Evolutionary conservation across 2,888 invertebrate genomes (phyloP).

Genomic region (Hipparchia semele): DNA sequence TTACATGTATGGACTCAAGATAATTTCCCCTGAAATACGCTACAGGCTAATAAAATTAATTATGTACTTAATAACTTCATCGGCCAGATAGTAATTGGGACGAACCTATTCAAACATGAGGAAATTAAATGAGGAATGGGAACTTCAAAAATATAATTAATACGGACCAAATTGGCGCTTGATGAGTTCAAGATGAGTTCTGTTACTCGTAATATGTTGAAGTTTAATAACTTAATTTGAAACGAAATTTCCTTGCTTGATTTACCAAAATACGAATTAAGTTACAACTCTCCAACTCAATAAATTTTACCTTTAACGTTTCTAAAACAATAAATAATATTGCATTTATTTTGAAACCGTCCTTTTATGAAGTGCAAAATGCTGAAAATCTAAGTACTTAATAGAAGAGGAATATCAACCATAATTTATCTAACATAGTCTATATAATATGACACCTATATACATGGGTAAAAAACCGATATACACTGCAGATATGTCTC

Average conservation of each 20-base stretch:
- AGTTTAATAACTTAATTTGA: constrained; percentile 6
- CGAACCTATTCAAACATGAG: neutral
- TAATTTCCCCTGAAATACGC: too few species aligned
- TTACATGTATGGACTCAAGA: too few species aligned
- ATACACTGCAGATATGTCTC: too few species aligned
- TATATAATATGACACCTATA: too few species aligned
- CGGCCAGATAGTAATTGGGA: too few species aligned
- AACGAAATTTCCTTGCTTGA: constrained; percentile 4
- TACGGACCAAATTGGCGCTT: neutral
- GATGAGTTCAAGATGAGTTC: neutral
- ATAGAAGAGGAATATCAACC: too few species aligned
- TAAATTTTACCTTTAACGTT: neutral
- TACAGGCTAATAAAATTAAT: too few species aligned
- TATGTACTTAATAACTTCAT: too few species aligned
- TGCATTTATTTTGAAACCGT: neutral
- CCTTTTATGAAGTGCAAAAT: constrained; percentile 1
- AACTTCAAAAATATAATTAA: constrained; percentile 3
- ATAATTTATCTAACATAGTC: too few species aligned
- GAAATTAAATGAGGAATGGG: neutral
- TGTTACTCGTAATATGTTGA: neutral
- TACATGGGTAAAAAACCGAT: too few species aligned
- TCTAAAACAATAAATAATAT: neutral
- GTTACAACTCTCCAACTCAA: neutral
- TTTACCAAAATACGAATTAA: neutral
- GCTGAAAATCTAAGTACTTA: too few species aligned